Base-by-base conservation (phyloP, 1,140 invertebrate genomes). In the Drosophila mojavensis region DNA sequence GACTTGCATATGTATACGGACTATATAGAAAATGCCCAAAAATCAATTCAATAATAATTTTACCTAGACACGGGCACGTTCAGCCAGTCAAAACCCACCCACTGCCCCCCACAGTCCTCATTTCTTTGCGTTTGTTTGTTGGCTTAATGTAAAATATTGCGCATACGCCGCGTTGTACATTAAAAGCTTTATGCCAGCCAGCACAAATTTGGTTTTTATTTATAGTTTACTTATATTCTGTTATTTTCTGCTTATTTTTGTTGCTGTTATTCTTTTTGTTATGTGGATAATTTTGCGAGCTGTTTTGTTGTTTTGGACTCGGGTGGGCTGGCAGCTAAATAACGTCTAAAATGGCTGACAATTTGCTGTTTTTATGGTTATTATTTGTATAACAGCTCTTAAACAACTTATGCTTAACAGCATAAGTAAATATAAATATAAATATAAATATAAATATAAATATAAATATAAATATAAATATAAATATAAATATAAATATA, bases 71-170 rank as follows among this genome's bases (percentile, higher is more conserved):
- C 17, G 47, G 26, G 10, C 73, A 62, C 50, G 43, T 47, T 15
- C 15, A 47, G 7, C 43, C 43, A 47, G n/a, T 47, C n/a, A 36
- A 55, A 3, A 5, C 51, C 28, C 24, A 11, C 26, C 43, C 43
- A 17, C 48, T n/a, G n/a, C 55, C 33, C 28, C 20, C 9, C 45
- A 17, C 41, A 55, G 7, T 5, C 28, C 66, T 20, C 80, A 76
- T 59, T 81, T 73, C 61, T 26, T 56, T 50, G 55, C 45, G 66
- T 84, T 81, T 84, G 78, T 84, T 85, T 84, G 78, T 85, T 78
- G 81, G 69, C 69, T 85, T 86, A 88, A 88, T 82, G 82, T 88
- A 82, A 86, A 86, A 82, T 82, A 88, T 86, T 62, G 79, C 81
- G 83, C 80, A 81, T 86, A 74, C 82, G 82, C 64, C 82, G 55